Evolutionary conservation across 2,888 invertebrate genomes (phyloP).

Genomic region (Ennomos fuscantarius): DNA sequence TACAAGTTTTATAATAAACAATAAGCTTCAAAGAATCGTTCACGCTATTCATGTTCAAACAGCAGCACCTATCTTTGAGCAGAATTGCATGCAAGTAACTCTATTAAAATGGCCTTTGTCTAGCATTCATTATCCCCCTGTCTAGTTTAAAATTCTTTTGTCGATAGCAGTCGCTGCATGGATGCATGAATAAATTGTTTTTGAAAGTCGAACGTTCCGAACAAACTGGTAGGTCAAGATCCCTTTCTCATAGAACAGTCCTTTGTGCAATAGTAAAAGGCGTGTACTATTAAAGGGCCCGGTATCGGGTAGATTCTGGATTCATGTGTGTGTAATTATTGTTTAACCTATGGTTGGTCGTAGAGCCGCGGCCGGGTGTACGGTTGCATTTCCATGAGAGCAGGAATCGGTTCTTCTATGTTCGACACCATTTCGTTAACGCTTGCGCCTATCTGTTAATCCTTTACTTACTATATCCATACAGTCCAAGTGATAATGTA

Average conservation of each 20-base stretch:
- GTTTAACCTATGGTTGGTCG: constrained; percentile 55
- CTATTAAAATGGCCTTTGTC: constrained; percentile 80
- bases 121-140: constrained; percentile 83
- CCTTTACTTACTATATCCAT: no score
- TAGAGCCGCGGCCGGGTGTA: constrained; percentile 29
- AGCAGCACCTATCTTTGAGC: constrained; percentile 61
- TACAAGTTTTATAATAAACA: background rate
- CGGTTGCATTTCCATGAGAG: constrained; percentile 38
- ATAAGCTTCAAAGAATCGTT: constrained; percentile 33
- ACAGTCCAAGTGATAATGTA: no score
- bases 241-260: constrained; percentile 82
- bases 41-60: constrained; percentile 48
- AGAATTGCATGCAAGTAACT: constrained; percentile 79
- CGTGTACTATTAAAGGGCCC: constrained; percentile 79
- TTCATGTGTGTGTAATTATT: constrained; percentile 58
- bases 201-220: constrained; percentile 74
- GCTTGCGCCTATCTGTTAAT: no score
- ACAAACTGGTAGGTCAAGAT: constrained; percentile 85
- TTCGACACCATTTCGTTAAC: constrained; percentile 18
- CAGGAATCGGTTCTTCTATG: constrained; percentile 28
- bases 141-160: constrained; percentile 84
- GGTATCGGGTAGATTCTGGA: constrained; percentile 67
- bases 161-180: constrained; percentile 73
- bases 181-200: constrained; percentile 84
- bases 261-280: constrained; percentile 80